phyloP scores from a whole-genome alignment of 2,113 vertebrate species.

The Nerophis lumbriciformis region DNA sequence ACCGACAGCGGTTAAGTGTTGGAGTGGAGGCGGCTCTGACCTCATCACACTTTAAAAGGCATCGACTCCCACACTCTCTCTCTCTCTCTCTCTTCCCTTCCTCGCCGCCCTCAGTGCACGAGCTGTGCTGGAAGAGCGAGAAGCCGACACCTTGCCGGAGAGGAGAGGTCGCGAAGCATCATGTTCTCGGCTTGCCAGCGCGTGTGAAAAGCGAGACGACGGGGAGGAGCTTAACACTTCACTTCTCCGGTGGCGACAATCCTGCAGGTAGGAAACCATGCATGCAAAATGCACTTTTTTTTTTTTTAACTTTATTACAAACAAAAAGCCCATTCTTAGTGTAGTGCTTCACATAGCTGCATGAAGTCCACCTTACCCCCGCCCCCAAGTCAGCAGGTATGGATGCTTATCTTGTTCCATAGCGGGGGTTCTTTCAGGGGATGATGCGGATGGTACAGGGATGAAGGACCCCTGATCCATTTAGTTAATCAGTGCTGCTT shows the following conservation, averaged over 20 bases:
- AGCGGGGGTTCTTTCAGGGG: too few species aligned
- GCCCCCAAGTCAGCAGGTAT: too few species aligned
- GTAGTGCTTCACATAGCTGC: too few species aligned
- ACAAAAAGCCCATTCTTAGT: too few species aligned
- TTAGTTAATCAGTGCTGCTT: constrained; percentile 32
- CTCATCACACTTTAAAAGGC: constrained; percentile 59
- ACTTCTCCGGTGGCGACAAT: constrained; percentile 2
- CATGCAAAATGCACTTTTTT: constrained; percentile 6
- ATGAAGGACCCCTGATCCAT: constrained; percentile 11
- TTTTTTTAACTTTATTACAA: too few species aligned
- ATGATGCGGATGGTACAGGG: not conserved
- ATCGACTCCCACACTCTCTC: constrained; percentile 42
- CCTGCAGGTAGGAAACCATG: constrained; percentile 24
- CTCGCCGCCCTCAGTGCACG: constrained; percentile 33
- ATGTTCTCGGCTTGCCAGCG: constrained; percentile 14
- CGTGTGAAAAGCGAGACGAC: constrained; percentile 12
- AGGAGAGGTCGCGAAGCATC: constrained; percentile 30
- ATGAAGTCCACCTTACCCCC: too few species aligned
- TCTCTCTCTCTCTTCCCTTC: constrained; percentile 19
- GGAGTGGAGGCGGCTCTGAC: constrained; percentile 51
- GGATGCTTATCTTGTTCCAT: too few species aligned
- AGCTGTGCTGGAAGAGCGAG: constrained; percentile 36
- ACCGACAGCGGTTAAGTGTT: constrained; percentile 55
- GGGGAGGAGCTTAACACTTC: constrained; percentile 9
- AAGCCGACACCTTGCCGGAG: constrained; percentile 44